Base-by-base conservation (phyloP, 2,888 invertebrate genomes). In the Malacosoma neustria region DNA sequence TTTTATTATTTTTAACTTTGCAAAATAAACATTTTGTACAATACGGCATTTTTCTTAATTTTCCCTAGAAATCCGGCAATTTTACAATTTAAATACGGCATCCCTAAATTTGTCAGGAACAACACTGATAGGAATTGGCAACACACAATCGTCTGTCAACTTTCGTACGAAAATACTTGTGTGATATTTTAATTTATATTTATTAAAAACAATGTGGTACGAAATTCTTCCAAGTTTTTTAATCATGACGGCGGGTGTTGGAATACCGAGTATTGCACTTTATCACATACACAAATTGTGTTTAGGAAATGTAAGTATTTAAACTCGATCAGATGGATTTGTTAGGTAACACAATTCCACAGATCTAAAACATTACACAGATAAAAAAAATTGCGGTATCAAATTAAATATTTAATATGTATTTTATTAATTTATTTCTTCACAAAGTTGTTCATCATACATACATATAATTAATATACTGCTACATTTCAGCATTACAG, bases 151-250 rank as follows among this genome's bases (percentile, higher is more conserved):
- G 11, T 30, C 13, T 22, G 22, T 22, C 22, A 22, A 22, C 5
- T 22, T 22, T 4, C 11, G 33, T 29, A 41, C 43, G 11, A 50
- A 51, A 43, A 48, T 47, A 45, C 45, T 60, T 48, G 38, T 41
- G 37, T 40, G 41, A 42, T 46, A 44, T 38, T 47, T 53, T 48
- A 35, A 42, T 13, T 37, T 46, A 43, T 48, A 49, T 35, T 43
- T 22, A 22, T 22, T 54, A 13, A 39, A 1, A 32, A 75, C 54
- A 64, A 92, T 92, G 92, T 92, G 92, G 92, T 92, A 89, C 71
- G 92, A 92, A 88, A 88, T 91, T 65, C 56, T 92, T 53, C 92
- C 92, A 9, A 86, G 89, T 54, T 87, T 88, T 45, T 81, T 76
- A 44, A 89, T 92, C 44, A 88, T 92, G 36, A 74, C 87, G 32